phyloP scores from a whole-genome alignment of 2,888 invertebrate species.

The Nomada fabriciana region DNA sequence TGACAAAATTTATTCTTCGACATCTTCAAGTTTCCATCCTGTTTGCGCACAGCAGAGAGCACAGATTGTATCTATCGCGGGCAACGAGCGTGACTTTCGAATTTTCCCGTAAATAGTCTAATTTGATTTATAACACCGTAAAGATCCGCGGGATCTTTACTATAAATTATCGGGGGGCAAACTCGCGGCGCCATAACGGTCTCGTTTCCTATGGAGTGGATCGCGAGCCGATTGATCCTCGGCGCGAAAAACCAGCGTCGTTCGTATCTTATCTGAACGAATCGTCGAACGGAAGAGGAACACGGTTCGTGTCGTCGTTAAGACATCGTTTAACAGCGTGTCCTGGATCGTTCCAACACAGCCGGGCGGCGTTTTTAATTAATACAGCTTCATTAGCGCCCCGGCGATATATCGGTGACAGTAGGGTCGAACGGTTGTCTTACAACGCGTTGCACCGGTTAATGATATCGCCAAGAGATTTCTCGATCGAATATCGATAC shows the following conservation, averaged over 20 bases:
- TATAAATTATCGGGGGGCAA: constrained; percentile 62
- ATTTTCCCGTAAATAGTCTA: constrained; percentile 59
- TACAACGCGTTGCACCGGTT: constrained; percentile 54
- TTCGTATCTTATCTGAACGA: constrained; percentile 36
- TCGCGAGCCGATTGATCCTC: constrained; percentile 36
- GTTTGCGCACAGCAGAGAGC: background rate
- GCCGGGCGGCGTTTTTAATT: constrained; percentile 71
- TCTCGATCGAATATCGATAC: constrained; percentile 58
- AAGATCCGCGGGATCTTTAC: constrained; percentile 60
- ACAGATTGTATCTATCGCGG: constrained; percentile 47
- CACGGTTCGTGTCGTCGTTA: constrained; percentile 21
- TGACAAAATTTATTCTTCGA: background rate
- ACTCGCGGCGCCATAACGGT: constrained; percentile 56
- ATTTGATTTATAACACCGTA: constrained; percentile 64
- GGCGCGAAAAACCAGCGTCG: constrained; percentile 11
- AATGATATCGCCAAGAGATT: constrained; percentile 50
- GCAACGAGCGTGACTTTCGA: constrained; percentile 57
- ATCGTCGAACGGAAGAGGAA: constrained; percentile 38
- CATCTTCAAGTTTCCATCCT: background rate
- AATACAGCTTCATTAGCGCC: constrained; percentile 76
- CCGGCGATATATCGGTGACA: constrained; percentile 60
- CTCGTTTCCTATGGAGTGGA: constrained; percentile 26
- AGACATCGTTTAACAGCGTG: constrained; percentile 35
- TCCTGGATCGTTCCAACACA: constrained; percentile 7
- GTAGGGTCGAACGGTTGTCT: constrained; percentile 55